Base-by-base conservation (phyloP, 53 echinoderm and acorn worm genomes). In the Echinarachnius parma region DNA sequence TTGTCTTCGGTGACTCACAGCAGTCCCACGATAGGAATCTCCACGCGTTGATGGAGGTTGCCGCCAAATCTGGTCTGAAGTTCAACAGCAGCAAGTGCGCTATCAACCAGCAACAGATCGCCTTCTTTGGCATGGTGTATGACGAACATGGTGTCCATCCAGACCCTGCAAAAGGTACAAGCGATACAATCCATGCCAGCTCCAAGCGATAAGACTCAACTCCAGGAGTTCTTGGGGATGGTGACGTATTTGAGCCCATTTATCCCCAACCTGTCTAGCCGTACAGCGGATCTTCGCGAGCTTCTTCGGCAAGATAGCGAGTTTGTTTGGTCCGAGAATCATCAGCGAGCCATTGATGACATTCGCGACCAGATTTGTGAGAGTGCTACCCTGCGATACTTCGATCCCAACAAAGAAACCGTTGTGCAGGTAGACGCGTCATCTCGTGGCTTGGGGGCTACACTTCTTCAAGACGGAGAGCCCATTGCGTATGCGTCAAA, bases 61-160 rank as follows among this genome's bases (percentile, higher is more conserved):
- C n/a, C n/a, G n/a, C n/a, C n/a, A 50, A 50, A 19, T 50, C 52
- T 5, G 84, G 79, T 10, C 75, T 85, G 10, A 50, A 61, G 21
- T 85, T 85, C 60, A 85, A 85, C 80, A 21, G 36, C 14, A 54
- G 50, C 28, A 84, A 78, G 30, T 84, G 84, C 42, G 68, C 39
- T 10, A 78, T 84, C 23, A 84, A 75, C n/a, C 31, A 72, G 34
- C 28, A 24, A 53, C 49, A 64, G 25, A 56, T 79, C 2, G 72
- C 39, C 16, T 85, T 85, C 63, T 85, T 85, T 34, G 85, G 79
- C 23, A 52, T 85, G 4, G 54, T 85, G 30, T 85, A 85, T 26
- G 61, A 45, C 42, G 24, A 33, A 22, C 27, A 83, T 27, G 80
- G 80, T 36, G 76, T 44, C 25, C 60, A 46, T 28, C 80, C 86